phyloP scores from a whole-genome alignment of 1,140 invertebrate species.

The Reticulitermes speratus region DNA sequence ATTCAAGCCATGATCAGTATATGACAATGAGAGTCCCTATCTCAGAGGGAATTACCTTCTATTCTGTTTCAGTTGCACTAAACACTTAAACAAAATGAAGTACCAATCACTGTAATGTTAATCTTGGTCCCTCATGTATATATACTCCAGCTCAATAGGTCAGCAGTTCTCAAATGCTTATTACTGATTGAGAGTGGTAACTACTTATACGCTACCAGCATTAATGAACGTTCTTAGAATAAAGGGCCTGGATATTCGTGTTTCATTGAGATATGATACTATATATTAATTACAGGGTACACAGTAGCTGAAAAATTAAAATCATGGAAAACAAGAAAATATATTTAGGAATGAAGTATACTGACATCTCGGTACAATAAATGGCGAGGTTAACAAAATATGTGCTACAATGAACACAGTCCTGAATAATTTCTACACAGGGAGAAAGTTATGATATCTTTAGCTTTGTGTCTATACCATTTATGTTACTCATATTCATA shows the following conservation, averaged over 20 bases:
- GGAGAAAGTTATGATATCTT: no score
- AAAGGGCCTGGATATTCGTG: background rate
- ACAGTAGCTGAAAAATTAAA: background rate
- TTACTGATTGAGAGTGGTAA: background rate
- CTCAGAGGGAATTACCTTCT: no score
- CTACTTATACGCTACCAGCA: background rate
- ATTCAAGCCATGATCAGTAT: no score
- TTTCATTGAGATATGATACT: background rate
- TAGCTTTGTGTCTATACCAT: no score
- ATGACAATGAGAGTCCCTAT: no score
- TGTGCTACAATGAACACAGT: background rate
- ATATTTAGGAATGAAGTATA: background rate
- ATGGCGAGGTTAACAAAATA: background rate
- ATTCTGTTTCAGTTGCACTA: no score
- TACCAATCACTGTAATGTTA: background rate
- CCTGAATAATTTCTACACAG: background rate
- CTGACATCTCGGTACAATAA: background rate
- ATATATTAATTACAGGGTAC: background rate
- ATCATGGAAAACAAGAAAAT: background rate
- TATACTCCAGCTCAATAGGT: conserved; percentile 7
- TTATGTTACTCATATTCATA: no score
- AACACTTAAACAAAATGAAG: no score
- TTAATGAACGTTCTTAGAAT: background rate
- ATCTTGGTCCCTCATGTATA: background rate
- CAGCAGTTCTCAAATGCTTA: conserved; percentile 6